Evolutionary conservation across 1,140 invertebrate genomes (phyloP), one percentile per base, ranked within the genome.

Genomic region (Hirudo medicinalis): DNA sequence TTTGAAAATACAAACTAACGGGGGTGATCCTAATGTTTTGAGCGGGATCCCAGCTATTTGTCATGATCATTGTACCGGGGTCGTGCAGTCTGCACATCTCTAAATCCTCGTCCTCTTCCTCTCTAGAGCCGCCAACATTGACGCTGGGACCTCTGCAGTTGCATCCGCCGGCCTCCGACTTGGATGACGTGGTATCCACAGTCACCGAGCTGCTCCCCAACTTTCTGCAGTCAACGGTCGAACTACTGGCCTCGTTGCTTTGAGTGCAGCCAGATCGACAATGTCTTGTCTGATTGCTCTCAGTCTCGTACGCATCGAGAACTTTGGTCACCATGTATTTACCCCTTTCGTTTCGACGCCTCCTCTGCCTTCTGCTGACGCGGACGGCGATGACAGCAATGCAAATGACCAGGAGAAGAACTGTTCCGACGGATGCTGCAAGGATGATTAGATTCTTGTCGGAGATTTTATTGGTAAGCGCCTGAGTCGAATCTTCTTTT

Each of bases 11-110:
- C 29, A 11, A 25, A 32, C 22, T 32, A 63, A 63, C 57, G 22
- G 22, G 57, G 57, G 22, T 63, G 57, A 63, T 63, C 22, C 57
- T 22, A 63, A 63, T 22, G 20, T 63, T 63, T 63, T 63, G 57
- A 22, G 57, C 29, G 3, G 57, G 57, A 11, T 63, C 57, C 57
- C 57, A 63, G 29, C 57, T 63, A 22, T 22, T 63, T 63, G 57
- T 63, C 57, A 63, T 63, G 29, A 25, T 63, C 29, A 22, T 32
- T 25, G 57, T 63, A 32, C 29, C 29, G 22, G 57, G 57, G 17
- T 63, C 57, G 57, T 63, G 57, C 22, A 63, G 29, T n/a, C 57
- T 63, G 57, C 57, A 63, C 57, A 63, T 63, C 57, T 63, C 57
- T 32, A 63, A 25, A 63, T 63, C 57, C 19, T 63, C 57, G 29